Evolutionary conservation across 2,113 vertebrate genomes (phyloP), one percentile per base, ranked within the genome.

Genomic region (Microtus montanus): DNA sequence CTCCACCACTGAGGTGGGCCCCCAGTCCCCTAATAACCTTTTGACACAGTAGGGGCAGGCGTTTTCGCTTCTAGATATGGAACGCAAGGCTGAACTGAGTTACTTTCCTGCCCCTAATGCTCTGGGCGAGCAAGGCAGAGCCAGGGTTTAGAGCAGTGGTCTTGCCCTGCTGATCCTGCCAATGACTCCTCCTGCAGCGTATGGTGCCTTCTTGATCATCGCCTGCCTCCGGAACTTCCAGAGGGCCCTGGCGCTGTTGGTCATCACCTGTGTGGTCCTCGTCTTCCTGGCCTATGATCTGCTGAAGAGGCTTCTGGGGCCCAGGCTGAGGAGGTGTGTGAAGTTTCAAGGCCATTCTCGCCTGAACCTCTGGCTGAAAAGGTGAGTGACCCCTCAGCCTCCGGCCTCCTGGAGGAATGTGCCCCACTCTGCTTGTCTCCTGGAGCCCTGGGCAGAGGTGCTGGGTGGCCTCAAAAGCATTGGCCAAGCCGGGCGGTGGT

Each of bases 201-300:
- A 98, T 84, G 58, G 99, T 64, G 99, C 98, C 33, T 99, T 99
- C 97, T 98, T 99, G 93, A 98, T 99, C 79, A 96, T 95, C 0
- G 99, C 99, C 78, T 99, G 99, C 95, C 98, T 98, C 64, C 96
- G 99, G 97, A 92, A 99, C 96, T 99, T 99, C 96, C 97, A 98
- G 80, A 98, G 99, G 94, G 99, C 99, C 66, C 96, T 98, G 35
- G 98, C 98, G 13, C 98, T 99, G 94, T 98, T 99, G 0, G 90
- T 99, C 82, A 98, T 99, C 1, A 99, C 99, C 41, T 97, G 97
- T 74, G 92, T 99, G 97, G 98, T 96, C 22, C 90, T 98, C 7
- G 87, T 97, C 90, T 97, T 98, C 64, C 22, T 96, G 86, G 96
- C 92, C 38, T 98, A 98, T 66, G 95, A 97, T n/a, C 85, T 99